Conservation (phyloP, 2,888 invertebrate species). For the Phlogophora meticulosa region DNA sequence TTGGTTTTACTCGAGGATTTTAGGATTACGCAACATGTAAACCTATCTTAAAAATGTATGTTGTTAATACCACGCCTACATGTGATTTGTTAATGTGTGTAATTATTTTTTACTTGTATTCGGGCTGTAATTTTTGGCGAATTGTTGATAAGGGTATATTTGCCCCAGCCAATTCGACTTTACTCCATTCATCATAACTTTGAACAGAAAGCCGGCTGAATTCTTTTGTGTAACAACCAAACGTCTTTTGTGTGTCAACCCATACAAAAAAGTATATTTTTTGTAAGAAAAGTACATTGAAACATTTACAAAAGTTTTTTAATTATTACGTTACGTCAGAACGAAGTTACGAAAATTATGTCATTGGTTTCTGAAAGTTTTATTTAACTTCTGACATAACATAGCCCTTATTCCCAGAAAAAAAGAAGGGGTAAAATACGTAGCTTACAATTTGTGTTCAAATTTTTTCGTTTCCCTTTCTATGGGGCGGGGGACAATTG, state of each 20-base stretch:
- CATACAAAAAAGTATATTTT: conserved; percentile 12
- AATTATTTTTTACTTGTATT: neutral
- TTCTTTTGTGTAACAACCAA: conserved; percentile 11
- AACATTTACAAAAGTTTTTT: neutral
- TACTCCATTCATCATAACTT: conserved; percentile 3
- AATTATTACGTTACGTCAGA: conserved; percentile 20
- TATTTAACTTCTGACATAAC: neutral
- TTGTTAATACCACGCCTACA: conserved; percentile 21
- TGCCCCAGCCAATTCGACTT: neutral
- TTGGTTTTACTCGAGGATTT: conserved; percentile 32
- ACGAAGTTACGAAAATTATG: conserved; percentile 16
- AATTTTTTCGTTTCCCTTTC: too few relatives aligned
- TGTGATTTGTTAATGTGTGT: neutral
- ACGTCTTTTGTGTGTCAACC: conserved; percentile 15
- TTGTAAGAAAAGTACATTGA: neutral
- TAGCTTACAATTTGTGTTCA: too few relatives aligned
- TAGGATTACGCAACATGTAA: conserved; percentile 39
- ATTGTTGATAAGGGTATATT: neutral
- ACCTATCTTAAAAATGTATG: conserved; percentile 39
- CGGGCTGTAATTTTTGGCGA: neutral
- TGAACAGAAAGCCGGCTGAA: neutral
- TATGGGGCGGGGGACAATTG: too few relatives aligned
- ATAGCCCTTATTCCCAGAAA: neutral
- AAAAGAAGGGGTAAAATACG: neutral
- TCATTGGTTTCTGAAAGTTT: conserved; percentile 13